Conservation (phyloP, 2,113 vertebrate genomes). For the Paramormyrops kingsleyae region DNA sequence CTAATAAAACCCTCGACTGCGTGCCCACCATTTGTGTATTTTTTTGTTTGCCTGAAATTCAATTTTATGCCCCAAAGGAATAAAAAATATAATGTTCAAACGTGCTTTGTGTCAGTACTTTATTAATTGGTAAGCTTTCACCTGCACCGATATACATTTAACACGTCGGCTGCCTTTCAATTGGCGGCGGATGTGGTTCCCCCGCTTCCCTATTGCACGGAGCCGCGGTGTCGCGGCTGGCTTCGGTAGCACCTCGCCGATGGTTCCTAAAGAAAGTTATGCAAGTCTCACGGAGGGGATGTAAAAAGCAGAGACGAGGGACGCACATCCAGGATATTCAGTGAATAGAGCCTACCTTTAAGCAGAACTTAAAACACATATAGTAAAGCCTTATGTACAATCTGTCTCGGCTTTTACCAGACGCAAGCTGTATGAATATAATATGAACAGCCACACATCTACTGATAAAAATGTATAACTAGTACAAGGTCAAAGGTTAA, state of each 20-base stretch:
- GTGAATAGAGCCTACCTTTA: not conserved
- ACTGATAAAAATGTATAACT: not conserved
- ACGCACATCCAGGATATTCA: not conserved
- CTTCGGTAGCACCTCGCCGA: not conserved
- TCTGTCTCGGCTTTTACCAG: not conserved
- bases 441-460: not conserved
- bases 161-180: not conserved
- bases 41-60: not conserved
- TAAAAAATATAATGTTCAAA: not conserved
- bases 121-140: not conserved
- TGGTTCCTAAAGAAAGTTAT: not conserved
- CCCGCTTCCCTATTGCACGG: not conserved
- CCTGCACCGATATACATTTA: not conserved
- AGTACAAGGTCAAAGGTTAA: not conserved
- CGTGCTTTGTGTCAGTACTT: not conserved
- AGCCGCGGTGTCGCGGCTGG: not conserved
- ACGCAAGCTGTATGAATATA: not conserved
- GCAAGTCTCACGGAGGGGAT: not conserved
- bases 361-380: not conserved
- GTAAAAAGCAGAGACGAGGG: not conserved
- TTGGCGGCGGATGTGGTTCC: not conserved
- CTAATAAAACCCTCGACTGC: constrained; percentile 54
- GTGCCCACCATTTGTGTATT: not conserved
- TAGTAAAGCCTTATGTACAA: not conserved
- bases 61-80: not conserved